Evolutionary conservation across 1,140 invertebrate species (phyloP), one percentile per base, ranked within the genome.

Genomic region (Choristoneura fumiferana): DNA sequence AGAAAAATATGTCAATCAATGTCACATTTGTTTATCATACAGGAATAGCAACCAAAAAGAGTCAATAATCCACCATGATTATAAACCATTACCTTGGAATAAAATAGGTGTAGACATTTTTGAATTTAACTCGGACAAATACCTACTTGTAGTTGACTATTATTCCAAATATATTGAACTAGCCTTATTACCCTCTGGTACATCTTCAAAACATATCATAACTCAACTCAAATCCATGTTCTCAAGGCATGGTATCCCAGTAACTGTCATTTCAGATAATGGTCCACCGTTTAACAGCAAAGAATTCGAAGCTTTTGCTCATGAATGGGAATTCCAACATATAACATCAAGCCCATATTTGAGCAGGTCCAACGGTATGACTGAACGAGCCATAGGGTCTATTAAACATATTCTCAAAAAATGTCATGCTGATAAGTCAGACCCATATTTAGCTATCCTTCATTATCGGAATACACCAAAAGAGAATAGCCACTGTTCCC

Each of bases 1-100:
- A 29, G 73, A 79, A 75, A 67, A 87, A 43, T 60, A 74, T 10
- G 67, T 91, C 12, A 49, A 56, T 22, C 75, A 73, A 58, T 91
- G 89, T 75, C 35, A 64, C 34, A 65, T 60, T 36, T 90, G 89
- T 71, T 0, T 12, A 0, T 5, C 9, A 6, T 49, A 37, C 38
- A 1, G 55, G 1, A 0, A 1, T 61, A 18, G 73, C 66, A 57
- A 74, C 66, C 67, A 43, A 13, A 77, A 81, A 68, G 76, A 89
- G 66, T 73, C 81, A 5, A 49, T 89, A 54, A 40, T 65, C 5
- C 13, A 52, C 35, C 67, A 71, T 49, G 65, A 63, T 76, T 36
- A 69, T 74, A 6, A 52, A 66, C 1, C 14, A n/a, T n/a, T 53
- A 52, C 76, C 79, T 5, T 89, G 75, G 69, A 39, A 75, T 43